Base-by-base conservation (phyloP, 2,888 invertebrate species). In the Choreutis nemorana region DNA sequence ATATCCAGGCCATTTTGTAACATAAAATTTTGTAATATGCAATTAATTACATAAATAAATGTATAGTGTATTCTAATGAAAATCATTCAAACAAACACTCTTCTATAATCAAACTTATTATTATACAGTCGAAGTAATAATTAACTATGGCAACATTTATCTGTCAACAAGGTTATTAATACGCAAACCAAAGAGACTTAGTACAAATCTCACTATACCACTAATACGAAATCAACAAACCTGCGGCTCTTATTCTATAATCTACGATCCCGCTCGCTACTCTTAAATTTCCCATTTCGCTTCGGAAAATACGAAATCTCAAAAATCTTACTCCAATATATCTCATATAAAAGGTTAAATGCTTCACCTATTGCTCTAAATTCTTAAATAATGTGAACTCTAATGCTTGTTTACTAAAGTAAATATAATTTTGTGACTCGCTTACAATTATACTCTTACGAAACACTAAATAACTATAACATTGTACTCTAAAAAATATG, bases 401-500 rank as follows among this genome's bases (percentile, higher is more conserved):
- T 75, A 72, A 62, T 49, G 51, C 57, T 10, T n/a, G n/a, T n/a
- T 59, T 53, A 52, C 61, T 67, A 66, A 72, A 71, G 75, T 75
- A 77, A 77, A 78, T 77, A 77, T 77, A 66, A 61, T 63, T 66
- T 73, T 77, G 78, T 77, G 77, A 75, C 65, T 72, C 66, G 58
- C 75, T 77, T 78, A 77, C 48, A 52, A 60, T 47, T 70, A n/a
- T n/a, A 66, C 48, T 48, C 72, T 73, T 75, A 75, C 55, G 46
- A 58, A 65, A 66, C 65, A 75, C 72, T 75, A 77, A 70, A 73
- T 75, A 73, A 73, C 73, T 72, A 71, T 77, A 77, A 78, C 73
- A 77, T 78, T 77, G 75, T 78, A 77, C 77, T 77, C 77, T 77
- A 75, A 75, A 78, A 77, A 75, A 77, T 77, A 77, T 77, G 77